These are phyloP conservation scores for Eristalis arbustorum DNA, from an alignment of 2,888 invertebrate species.

Conservation along the genomic window DNA sequence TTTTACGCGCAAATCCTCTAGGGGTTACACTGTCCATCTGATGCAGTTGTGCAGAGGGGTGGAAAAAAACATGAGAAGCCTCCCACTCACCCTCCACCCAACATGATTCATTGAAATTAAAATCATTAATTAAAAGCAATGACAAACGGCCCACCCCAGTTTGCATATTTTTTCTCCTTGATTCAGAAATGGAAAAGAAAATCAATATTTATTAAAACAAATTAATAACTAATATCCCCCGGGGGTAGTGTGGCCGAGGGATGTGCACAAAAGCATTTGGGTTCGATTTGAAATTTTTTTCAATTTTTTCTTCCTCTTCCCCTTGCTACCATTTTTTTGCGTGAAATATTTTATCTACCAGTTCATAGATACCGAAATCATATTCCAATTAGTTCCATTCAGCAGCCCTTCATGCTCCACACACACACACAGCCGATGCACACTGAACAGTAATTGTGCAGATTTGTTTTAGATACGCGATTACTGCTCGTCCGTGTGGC, in stretches of 20 bases:
- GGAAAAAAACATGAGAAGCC: not conserved
- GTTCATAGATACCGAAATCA: not conserved
- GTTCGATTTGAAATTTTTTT: not conserved
- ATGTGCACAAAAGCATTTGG: not conserved
- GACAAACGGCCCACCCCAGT: not conserved
- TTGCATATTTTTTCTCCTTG: not conserved
- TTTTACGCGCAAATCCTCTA: too few species aligned
- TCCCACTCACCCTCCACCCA: not conserved
- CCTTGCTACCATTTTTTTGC: not conserved
- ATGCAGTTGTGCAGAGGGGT: too few species aligned
- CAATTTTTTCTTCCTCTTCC: not conserved
- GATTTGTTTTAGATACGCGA: constrained; percentile 4
- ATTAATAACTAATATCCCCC: constrained; percentile 7
- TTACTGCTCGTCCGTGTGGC: not conserved
- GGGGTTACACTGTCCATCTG: too few species aligned
- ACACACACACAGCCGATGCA: too few species aligned
- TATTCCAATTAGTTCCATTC: constrained; percentile 2
- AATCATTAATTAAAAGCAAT: not conserved
- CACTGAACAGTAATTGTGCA: not conserved
- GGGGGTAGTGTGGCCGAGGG: not conserved
- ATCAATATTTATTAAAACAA: not conserved
- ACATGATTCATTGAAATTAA: not conserved
- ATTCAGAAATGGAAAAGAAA: not conserved
- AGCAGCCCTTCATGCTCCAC: not conserved
- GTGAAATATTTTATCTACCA: not conserved